These are phyloP conservation scores for Puffinus mauretanicus DNA, from an alignment of 2,113 vertebrate species.

Conservation along the genomic window DNA sequence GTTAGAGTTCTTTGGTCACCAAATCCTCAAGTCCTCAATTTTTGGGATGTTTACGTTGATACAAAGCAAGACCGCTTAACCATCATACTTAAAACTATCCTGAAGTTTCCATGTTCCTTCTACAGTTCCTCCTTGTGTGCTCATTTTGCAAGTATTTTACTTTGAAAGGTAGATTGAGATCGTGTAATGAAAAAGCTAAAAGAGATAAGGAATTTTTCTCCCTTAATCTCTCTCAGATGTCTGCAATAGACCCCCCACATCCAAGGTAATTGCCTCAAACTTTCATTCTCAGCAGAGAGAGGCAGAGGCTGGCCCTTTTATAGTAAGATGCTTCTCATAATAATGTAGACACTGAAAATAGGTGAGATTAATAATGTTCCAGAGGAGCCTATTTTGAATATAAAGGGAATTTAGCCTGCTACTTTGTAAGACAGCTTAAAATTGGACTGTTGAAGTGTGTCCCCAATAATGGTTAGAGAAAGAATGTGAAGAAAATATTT, in stretches of 20 bases:
- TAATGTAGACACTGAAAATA: background rate
- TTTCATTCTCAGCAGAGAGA: background rate
- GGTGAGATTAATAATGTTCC: background rate
- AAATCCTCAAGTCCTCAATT: background rate
- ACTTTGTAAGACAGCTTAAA: background rate
- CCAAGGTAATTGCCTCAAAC: background rate
- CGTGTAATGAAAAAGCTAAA: background rate
- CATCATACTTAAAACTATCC: background rate
- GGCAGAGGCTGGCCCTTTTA: background rate
- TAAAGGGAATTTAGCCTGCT: conserved; percentile 4
- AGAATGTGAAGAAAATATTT: conserved; percentile 6
- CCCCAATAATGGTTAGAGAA: background rate
- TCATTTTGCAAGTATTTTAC: background rate
- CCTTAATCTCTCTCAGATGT: background rate
- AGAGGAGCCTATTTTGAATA: background rate
- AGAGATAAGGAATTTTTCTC: background rate
- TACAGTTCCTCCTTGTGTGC: background rate
- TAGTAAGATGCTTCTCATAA: background rate
- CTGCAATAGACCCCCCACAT: background rate
- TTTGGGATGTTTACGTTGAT: background rate
- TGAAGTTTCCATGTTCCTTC: background rate
- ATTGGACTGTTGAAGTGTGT: background rate
- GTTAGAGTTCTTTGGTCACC: background rate
- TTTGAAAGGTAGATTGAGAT: background rate
- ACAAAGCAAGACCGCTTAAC: background rate